Evolutionary conservation across 2,113 vertebrate species (phyloP), one percentile per base, ranked within the genome.

Genomic region (Grammomys dolichurus): DNA sequence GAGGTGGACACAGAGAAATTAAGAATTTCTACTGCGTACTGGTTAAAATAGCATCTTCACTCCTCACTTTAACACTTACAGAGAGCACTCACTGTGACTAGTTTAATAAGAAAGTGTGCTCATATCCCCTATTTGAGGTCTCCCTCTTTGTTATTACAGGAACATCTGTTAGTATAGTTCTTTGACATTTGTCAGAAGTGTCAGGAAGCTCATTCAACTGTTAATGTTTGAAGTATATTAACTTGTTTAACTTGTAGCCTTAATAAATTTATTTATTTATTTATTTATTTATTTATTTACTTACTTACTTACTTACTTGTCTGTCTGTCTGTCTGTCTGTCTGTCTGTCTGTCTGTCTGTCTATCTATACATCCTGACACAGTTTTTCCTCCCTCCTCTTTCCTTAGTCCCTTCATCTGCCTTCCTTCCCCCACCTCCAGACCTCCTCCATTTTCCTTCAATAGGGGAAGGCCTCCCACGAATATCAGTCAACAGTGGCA

Each of bases 171-270:
- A 43, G 31, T 67, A 51, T 40, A 12, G 16, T 12, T 20, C 26
- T n/a, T 92, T 36, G 43, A 2, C 2, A 85, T 93, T 31, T 91
- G 1, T 63, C 43, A 92, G 20, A 95, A 67, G n/a, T 76, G 20
- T 67, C 17, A 76, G 14, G 85, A 73, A 88, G 12, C 40, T 5
- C 2, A 36, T 48, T 75, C 63, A 69, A 76, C 67, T 90, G 58
- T 72, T 94, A 58, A 95, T 84, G 82, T 13, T 89, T 87, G 40
- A 78, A 75, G 40, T 80, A 69, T 5, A 20, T 69, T 81, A 86
- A 80, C 2, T 84, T 5, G 48, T 36, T 67, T 78, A 78, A 16
- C 40, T 84, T 75, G 43, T n/a, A 8, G 46, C 54, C 89, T 20
- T 89, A 46, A 82, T 43, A 56, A 1, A 56, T 51, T 87, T 33